Conservation (phyloP, 2,113 vertebrate species). For the zebrafish (Danio rerio) region GRCz12tu NC_133194.1:31713501-31714000, state of each 20-base stretch:
- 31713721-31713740: conserved; percentile 12
- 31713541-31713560: conserved; percentile 42
- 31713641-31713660: conserved; percentile 46
- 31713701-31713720: conserved; percentile 32
- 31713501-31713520: conserved; percentile 36
- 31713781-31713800: conserved; percentile 21
- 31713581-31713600: conserved; percentile 46
- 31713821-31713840: conserved; percentile 48
- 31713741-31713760: not conserved
- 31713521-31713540: conserved; percentile 52
- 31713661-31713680: conserved; percentile 36
- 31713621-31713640: conserved; percentile 45
- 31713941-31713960: conserved; percentile 10
- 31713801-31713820: conserved; percentile 35
- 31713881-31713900: conserved; percentile 21
- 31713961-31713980: conserved; percentile 26
- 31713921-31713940: not conserved
- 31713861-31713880: conserved; percentile 44
- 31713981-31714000: conserved; percentile 18
- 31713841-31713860: conserved; percentile 17
- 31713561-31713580: conserved; percentile 44
- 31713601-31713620: conserved; percentile 42
- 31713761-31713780: conserved; percentile 2
- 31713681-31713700: conserved; percentile 8
- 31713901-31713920: conserved; percentile 18